Base-by-base conservation (phyloP, 2,888 invertebrate genomes). In the Reticulitermes lucifugus region DNA sequence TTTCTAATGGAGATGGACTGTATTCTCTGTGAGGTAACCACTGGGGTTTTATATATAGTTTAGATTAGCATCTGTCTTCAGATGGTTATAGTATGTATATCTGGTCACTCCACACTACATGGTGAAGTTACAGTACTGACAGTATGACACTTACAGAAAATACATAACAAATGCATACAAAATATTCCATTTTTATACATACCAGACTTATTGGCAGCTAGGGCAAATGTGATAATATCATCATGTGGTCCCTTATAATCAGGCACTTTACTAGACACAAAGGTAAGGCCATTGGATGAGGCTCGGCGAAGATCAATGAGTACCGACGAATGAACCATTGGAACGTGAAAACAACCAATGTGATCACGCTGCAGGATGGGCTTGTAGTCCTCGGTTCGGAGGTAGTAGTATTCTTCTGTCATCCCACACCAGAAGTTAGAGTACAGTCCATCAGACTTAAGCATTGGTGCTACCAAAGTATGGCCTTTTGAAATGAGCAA, bases 351-450 rank as follows among this genome's bases (percentile, higher is more conserved):
- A 89, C 96, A 96, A 0, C 98, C 98, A 0, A 91, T 89, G 84
- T 93, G 93, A 86, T 94, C 92, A 22, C 95, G 91, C 87, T 94
- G 93, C 75, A 97, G 91, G 82, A 98, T 96, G 2, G 95, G 94
- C 88, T 95, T 94, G 90, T 99, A 99, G 77, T 96, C 95, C 9
- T 96, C 95, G 0, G 97, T 96, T 88, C 98, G 93, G 87, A 93
- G 91, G 89, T 97, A 97, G 90, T 98, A 96, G 89, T 96, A 98
- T 86, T 96, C 93, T 0, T 94, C 92, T 0, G 96, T 94, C 96
- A 99, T 98, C 6, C 96, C 98, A 88, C 96, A 96, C 99, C 99
- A 99, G 91, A 97, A 99, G 91, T 99, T 99, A 29, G 98, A 97
- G 90, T 98, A 99, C 65, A 96, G 91, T 22, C 96, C 96, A 86